These are phyloP conservation scores for Pterobdella sp. DNA, from an alignment of 2,888 invertebrate genomes.

Conservation along the genomic window DNA sequence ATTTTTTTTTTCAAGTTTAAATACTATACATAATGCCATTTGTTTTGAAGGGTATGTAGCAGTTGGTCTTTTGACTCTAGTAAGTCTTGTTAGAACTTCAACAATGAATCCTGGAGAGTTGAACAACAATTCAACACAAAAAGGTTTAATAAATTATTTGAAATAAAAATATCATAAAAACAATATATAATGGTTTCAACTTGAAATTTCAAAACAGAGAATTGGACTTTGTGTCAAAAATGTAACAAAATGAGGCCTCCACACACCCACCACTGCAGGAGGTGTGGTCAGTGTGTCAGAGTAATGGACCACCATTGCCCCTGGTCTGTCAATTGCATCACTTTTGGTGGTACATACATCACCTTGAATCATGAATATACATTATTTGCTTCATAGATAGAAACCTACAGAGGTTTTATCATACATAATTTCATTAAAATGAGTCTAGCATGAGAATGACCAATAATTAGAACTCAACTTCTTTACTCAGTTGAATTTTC, in stretches of 20 bases:
- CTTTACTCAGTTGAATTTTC: no score
- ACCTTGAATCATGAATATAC: no score
- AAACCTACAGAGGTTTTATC: no score
- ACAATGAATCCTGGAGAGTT: slow-evolving; percentile 31
- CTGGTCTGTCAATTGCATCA: slow-evolving; percentile 39
- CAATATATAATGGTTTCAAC: not conserved
- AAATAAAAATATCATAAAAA: not conserved
- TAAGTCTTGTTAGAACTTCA: slow-evolving; percentile 26
- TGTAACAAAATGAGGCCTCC: slow-evolving; percentile 60
- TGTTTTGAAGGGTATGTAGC: slow-evolving; percentile 24
- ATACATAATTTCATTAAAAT: no score
- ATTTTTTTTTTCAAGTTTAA: not conserved
- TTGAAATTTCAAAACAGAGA: slow-evolving; percentile 35
- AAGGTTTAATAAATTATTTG: not conserved
- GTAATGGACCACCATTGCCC: slow-evolving; percentile 52
- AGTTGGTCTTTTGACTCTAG: slow-evolving; percentile 27
- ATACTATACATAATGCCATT: not conserved
- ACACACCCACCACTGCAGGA: slow-evolving; percentile 70
- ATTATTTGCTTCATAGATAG: no score
- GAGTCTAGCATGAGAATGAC: no score
- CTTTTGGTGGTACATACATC: no score
- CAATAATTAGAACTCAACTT: no score
- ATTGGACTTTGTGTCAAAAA: slow-evolving; percentile 32
- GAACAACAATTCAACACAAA: not conserved
- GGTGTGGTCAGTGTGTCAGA: slow-evolving; percentile 49